These are phyloP conservation scores for Montipora capricornis DNA, from an alignment of 64 coral and sea anemone genomes.

Conservation along the genomic window DNA sequence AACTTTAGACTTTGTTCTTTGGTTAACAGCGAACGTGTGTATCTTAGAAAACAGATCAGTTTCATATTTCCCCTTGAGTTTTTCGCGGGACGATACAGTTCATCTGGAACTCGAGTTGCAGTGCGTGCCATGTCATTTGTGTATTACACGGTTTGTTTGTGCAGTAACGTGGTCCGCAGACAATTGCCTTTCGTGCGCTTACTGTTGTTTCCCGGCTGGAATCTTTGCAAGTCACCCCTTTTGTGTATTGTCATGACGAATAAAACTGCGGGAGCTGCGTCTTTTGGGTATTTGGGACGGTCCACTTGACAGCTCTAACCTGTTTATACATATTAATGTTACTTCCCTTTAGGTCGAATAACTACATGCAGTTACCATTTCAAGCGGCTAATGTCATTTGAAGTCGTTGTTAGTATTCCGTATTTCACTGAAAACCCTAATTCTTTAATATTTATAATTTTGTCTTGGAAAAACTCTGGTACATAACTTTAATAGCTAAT, in stretches of 20 bases:
- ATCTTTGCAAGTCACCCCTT: neutral
- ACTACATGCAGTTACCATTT: neutral
- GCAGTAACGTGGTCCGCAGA: slow-evolving; percentile 3
- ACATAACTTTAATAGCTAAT: neutral
- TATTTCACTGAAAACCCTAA: neutral
- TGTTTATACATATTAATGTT: slow-evolving; percentile 57
- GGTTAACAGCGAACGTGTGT: neutral
- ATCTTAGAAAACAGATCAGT: slow-evolving; percentile 1
- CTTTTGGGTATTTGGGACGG: neutral
- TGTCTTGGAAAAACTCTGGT: neutral
- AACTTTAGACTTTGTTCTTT: slow-evolving; percentile 47
- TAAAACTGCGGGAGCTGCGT: neutral
- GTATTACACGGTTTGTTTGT: slow-evolving; percentile 12
- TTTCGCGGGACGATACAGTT: slow-evolving; percentile 22
- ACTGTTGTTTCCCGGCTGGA: neutral
- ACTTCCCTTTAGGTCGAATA: slow-evolving; percentile 23
- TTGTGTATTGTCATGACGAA: slow-evolving; percentile 1
- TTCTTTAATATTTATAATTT: neutral
- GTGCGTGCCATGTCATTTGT: slow-evolving; percentile 15
- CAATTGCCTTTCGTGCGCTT: neutral
- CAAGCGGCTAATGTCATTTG: slow-evolving; percentile 12
- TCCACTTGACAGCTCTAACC: slow-evolving; percentile 23
- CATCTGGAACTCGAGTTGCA: slow-evolving; percentile 6
- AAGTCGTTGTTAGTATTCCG: slow-evolving; percentile 27
- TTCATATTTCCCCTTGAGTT: slow-evolving; percentile 46